Evolutionary conservation across 1,140 invertebrate genomes (phyloP).

Genomic region (Nasonia vitripennis): DNA sequence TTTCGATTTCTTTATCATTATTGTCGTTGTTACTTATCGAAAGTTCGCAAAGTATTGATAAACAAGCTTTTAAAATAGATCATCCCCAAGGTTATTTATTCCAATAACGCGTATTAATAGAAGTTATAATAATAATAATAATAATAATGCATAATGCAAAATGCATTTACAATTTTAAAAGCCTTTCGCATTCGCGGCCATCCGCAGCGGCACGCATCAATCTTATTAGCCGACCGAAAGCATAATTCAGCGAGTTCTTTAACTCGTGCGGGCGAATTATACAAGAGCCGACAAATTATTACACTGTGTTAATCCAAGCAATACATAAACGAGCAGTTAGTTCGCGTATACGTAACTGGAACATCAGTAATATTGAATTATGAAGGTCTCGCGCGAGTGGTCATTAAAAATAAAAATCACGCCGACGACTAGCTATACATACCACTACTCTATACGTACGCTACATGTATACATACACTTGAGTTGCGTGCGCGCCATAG

Average conservation of each 20-base stretch:
- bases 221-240: no score
- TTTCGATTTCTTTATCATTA: no score
- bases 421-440: slow-evolving; percentile 4
- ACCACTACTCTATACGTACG: no score
- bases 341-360: neutral
- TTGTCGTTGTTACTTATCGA: no score
- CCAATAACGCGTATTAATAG: no score
- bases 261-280: neutral
- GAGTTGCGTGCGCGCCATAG: slow-evolving; percentile 23
- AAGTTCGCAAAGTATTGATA: no score
- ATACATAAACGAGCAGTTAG: slow-evolving; percentile 5
- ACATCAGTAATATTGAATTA: slow-evolving; percentile 34
- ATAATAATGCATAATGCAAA: no score
- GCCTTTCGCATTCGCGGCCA: neutral
- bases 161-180: neutral
- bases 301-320: slow-evolving; percentile 8
- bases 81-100: no score
- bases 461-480: neutral
- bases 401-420: slow-evolving; percentile 44
- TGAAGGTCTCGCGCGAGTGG: slow-evolving; percentile 9
- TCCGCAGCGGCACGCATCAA: no score
- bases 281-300: slow-evolving; percentile 4
- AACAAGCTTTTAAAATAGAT: no score
- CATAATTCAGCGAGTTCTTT: neutral
- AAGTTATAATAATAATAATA: no score